Percentiles rank a stretch among this genome's conserved stretches.
phyloP scores from a whole-genome alignment of 2,797 vertebrate genomes.

The Podarcis lilfordi region DNA sequence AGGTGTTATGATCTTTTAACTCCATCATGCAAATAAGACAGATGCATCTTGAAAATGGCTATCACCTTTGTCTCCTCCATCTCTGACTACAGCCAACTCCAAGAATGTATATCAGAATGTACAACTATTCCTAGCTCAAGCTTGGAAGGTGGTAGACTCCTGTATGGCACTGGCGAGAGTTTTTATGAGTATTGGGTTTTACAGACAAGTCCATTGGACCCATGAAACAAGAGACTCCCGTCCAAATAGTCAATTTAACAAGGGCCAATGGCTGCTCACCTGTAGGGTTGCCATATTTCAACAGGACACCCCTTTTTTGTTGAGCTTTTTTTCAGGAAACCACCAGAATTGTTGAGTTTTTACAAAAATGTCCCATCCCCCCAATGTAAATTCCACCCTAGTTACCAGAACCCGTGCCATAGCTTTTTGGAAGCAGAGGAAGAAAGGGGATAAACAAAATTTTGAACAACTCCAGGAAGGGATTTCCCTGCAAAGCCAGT shows the following conservation, averaged over 20 bases:
- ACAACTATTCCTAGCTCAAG: neutral
- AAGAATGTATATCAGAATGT: neutral
- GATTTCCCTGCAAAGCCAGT: neutral
- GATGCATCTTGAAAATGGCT: neutral
- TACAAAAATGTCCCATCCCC: too few species aligned
- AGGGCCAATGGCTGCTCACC: neutral
- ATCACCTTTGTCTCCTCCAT: too few species aligned
- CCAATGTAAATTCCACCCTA: too few species aligned
- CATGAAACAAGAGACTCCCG: neutral
- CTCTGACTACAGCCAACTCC: neutral
- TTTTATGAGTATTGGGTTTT: neutral
- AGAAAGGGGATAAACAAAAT: neutral
- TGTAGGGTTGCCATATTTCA: too few species aligned
- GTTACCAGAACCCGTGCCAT: neutral
- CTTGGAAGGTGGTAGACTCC: neutral
- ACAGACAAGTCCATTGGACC: neutral
- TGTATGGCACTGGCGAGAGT: too few species aligned
- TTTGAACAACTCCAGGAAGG: conserved; percentile 3
- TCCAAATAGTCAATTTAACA: neutral
- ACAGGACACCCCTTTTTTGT: too few species aligned
- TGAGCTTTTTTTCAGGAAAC: too few species aligned
- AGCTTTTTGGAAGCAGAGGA: neutral
- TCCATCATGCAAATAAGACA: neutral
- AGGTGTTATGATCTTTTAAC: neutral
- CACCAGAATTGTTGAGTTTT: too few species aligned